Evolutionary conservation across 2,888 invertebrate genomes (phyloP), one percentile per base, ranked within the genome.

Genomic region (Steinernema scapterisci): DNA sequence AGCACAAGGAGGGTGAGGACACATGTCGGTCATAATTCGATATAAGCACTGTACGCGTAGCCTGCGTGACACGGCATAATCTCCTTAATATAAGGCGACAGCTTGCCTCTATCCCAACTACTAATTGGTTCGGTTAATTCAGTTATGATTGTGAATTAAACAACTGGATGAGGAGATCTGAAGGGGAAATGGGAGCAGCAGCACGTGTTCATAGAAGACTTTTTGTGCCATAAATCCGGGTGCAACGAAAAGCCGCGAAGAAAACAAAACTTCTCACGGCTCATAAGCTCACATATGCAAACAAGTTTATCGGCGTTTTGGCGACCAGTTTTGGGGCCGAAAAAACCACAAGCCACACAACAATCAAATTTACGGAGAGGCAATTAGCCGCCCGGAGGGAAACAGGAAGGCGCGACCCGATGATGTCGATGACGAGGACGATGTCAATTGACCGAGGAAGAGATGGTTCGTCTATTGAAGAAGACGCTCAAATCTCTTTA

Each of bases 301-400:
- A 54, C 54, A 27, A 54, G 27, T 63, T 63, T 63, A 63, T 63
- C 63, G 63, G 23, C 63, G 63, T 31, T 63, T 63, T 63, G 31
- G 63, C 31, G 63, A 63, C 63, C 63, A 63, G 63, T 63, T 63
- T 63, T 63, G 27, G 63, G 13, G 7, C 63, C 63, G 38, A 63
- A 63, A 63, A 63, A 63, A 63, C 27, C 31, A n/a, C n/a, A 25
- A 25, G 63, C 63, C 63, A 63, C 63, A 27, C 63, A 63, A 31
- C 63, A 63, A 63, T 63, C 63, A 63, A 63, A 63, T 63, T 63
- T 63, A 16, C 63, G 63, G 63, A 31, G 63, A 27, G 63, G 63
- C 63, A 63, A 63, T 63, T 63, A 63, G 63, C 63, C 63, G 63
- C 38, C 63, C 63, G 54, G 63, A 31, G 63, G 63, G 63, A 63